These are phyloP conservation scores for Rhombomys opimus DNA, from an alignment of 2,113 vertebrate genomes.

Conservation along the genomic window DNA sequence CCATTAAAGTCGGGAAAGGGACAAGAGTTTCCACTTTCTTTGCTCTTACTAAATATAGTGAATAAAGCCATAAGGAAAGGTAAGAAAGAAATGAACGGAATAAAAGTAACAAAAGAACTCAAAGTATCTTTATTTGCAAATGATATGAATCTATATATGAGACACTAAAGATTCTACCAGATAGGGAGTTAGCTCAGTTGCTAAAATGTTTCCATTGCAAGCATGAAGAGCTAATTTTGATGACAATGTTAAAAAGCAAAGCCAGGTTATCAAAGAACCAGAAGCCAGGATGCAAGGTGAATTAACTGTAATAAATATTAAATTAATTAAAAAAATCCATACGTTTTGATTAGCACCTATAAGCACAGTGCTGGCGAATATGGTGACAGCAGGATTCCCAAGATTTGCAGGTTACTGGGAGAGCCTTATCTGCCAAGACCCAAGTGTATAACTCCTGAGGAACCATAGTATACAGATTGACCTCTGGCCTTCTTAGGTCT, in stretches of 20 bases:
- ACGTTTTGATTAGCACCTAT: background rate
- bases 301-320: too few species aligned
- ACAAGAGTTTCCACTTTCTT: background rate
- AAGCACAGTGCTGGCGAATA: background rate
- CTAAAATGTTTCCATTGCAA: background rate
- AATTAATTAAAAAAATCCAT: too few species aligned
- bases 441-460: background rate
- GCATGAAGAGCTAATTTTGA: background rate
- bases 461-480: background rate
- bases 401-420: fast-evolving
- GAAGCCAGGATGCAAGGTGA: background rate
- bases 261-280: too few species aligned
- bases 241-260: background rate
- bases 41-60: background rate
- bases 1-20: background rate
- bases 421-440: background rate
- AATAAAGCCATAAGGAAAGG: background rate
- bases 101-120: background rate
- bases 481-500: background rate
- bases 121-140: background rate
- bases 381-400: background rate
- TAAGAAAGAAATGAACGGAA: background rate
- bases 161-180: background rate
- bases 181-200: background rate
- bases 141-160: background rate